Percentiles rank a stretch among this genome's conserved stretches.
Conservation (phyloP, 30 jellyfish, hydroid and myxozoan genomes). For the Hydractinia symbiolongicarpus region DNA sequence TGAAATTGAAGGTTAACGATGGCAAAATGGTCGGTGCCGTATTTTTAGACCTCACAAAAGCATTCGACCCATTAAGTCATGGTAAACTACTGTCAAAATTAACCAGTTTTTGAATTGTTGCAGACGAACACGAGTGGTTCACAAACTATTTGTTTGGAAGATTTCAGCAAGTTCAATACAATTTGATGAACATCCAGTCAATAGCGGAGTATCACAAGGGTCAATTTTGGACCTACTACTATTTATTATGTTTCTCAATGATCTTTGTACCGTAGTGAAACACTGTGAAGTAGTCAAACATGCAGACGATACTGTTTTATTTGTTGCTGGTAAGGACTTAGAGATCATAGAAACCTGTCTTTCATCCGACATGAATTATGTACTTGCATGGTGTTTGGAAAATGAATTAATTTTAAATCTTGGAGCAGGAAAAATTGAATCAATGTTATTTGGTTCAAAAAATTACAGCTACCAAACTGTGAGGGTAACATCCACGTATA, state of each 20-base stretch:
- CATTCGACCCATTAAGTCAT: constrained; percentile 55
- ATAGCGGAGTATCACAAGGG: constrained; percentile 7
- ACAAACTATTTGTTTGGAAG: constrained; percentile 52
- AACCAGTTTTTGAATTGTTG: constrained; percentile 37
- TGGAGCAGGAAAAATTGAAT: too few relatives aligned
- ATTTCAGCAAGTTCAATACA: constrained; percentile 16
- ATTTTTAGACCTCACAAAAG: too few relatives aligned
- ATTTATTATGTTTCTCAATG: too few relatives aligned
- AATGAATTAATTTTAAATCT: too few relatives aligned
- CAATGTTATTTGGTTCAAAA: too few relatives aligned
- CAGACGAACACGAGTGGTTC: constrained; percentile 58
- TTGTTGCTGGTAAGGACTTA: constrained; percentile 8
- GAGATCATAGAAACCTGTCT: background rate
- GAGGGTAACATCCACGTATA: too few relatives aligned
- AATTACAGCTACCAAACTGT: too few relatives aligned
- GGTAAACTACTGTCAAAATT: constrained; percentile 38
- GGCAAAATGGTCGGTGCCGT: too few relatives aligned
- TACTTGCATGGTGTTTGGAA: too few relatives aligned
- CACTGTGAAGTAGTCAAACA: background rate
- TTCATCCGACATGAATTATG: background rate
- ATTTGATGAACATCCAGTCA: constrained; percentile 9
- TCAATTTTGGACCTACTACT: constrained; percentile 5
- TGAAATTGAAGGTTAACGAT: too few relatives aligned
- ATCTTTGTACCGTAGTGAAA: too few relatives aligned
- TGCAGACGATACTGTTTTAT: background rate